Conservation (phyloP, 1,140 invertebrate species). For the Aricia agestis region DNA sequence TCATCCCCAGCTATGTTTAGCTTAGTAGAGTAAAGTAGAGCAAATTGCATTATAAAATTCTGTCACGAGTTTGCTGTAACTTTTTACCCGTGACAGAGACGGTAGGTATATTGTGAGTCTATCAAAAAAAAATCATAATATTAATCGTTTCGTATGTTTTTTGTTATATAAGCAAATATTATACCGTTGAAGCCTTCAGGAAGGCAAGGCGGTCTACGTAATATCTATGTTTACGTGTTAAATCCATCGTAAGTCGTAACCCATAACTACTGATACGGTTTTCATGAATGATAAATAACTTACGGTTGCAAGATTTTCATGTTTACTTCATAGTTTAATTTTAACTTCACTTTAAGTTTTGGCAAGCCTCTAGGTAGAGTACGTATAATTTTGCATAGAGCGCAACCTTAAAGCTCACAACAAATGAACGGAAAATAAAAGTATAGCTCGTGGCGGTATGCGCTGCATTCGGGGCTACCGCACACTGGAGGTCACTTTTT, state of each 20-base stretch:
- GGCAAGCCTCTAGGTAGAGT: not conserved
- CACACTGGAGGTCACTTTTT: constrained; percentile 22
- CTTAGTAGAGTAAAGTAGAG: not conserved
- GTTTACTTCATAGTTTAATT: no score
- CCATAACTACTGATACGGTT: no score
- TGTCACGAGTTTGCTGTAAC: not conserved
- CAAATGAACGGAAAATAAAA: constrained; percentile 3
- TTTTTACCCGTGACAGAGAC: not conserved
- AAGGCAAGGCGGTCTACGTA: no score
- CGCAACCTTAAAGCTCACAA: not conserved
- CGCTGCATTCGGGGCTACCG: not conserved
- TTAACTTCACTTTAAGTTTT: not conserved
- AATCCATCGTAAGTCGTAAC: no score
- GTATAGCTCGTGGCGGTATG: constrained; percentile 31
- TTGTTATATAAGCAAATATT: no score
- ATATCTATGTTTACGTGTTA: no score
- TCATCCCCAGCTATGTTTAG: not conserved
- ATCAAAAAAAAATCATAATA: no score
- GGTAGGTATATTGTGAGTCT: not conserved
- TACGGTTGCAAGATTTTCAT: no score
- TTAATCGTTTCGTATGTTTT: no score
- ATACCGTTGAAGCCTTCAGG: no score
- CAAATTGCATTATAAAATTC: no score
- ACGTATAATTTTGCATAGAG: not conserved
- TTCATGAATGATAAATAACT: no score